Conservation (phyloP, 2,888 invertebrate genomes). For the Lasioglossum lativentre region DNA sequence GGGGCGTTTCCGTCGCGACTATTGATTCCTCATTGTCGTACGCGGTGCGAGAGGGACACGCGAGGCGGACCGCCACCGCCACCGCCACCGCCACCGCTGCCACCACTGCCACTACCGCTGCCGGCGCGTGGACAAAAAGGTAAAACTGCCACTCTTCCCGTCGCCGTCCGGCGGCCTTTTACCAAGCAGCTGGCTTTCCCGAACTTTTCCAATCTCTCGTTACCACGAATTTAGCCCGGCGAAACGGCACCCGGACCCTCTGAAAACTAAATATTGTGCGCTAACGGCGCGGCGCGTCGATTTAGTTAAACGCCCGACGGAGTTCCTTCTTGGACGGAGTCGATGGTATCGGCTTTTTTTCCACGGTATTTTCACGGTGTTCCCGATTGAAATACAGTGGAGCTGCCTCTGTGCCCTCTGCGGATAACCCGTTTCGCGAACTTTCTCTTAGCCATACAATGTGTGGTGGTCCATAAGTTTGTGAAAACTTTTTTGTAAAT, state of each 20-base stretch:
- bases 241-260: neutral
- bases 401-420: too few species aligned
- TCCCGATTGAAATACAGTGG: neutral
- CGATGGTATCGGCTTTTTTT: neutral
- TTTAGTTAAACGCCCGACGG: slow-evolving; percentile 16
- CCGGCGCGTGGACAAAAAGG: slow-evolving; percentile 46
- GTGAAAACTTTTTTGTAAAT: neutral
- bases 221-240: slow-evolving; percentile 27
- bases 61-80: slow-evolving; percentile 47
- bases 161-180: slow-evolving; percentile 13
- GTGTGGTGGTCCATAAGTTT: neutral
- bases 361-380: neutral
- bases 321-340: slow-evolving; percentile 3
- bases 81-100: slow-evolving; percentile 14
- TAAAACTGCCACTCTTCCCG: slow-evolving; percentile 21
- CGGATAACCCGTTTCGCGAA: neutral
- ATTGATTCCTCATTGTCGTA: slow-evolving; percentile 66
- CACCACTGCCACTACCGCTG: neutral
- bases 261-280: slow-evolving; percentile 2
- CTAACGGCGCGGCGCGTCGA: slow-evolving; percentile 19
- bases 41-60: slow-evolving; percentile 63
- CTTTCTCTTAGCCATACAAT: neutral
- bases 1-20: slow-evolving; percentile 70
- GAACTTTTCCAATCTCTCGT: slow-evolving; percentile 42
- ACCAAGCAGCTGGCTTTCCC: slow-evolving; percentile 47